Conservation (phyloP, 2,113 vertebrate genomes). For the Felis catus region DNA sequence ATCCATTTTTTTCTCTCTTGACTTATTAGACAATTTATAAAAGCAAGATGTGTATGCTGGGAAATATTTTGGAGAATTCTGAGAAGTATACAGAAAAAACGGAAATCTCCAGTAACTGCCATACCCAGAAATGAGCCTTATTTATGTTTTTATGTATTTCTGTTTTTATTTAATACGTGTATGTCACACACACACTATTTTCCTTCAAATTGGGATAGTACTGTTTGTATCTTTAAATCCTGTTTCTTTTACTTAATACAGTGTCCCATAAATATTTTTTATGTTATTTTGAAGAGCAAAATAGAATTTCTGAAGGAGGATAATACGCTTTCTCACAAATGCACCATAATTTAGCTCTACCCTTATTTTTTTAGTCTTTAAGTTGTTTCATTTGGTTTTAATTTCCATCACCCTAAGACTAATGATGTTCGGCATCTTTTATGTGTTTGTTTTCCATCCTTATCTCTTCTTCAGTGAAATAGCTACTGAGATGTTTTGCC, state of each 20-base stretch:
- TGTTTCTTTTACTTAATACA: neutral
- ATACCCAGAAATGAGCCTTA: neutral
- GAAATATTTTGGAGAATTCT: constrained; percentile 18
- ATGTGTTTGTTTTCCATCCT: neutral
- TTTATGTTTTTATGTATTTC: neutral
- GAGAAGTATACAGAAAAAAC: constrained; percentile 27
- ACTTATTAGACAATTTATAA: neutral
- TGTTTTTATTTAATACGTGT: neutral
- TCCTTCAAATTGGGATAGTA: neutral
- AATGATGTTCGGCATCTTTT: neutral
- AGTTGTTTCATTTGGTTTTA: neutral
- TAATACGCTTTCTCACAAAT: neutral
- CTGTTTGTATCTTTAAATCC: neutral
- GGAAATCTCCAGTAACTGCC: neutral
- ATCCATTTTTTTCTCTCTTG: neutral
- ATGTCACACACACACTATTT: neutral
- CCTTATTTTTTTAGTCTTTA: neutral
- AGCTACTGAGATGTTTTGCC: neutral
- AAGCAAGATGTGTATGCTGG: neutral
- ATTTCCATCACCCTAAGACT: neutral
- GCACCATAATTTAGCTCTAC: neutral
- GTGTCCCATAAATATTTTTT: neutral
- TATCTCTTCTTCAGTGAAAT: neutral
- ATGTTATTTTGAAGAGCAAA: neutral
- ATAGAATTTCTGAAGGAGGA: neutral